Evolutionary conservation across 2,797 vertebrate genomes (phyloP), one percentile per base, ranked within the genome.

Genomic region (Ibycter americanus): DNA sequence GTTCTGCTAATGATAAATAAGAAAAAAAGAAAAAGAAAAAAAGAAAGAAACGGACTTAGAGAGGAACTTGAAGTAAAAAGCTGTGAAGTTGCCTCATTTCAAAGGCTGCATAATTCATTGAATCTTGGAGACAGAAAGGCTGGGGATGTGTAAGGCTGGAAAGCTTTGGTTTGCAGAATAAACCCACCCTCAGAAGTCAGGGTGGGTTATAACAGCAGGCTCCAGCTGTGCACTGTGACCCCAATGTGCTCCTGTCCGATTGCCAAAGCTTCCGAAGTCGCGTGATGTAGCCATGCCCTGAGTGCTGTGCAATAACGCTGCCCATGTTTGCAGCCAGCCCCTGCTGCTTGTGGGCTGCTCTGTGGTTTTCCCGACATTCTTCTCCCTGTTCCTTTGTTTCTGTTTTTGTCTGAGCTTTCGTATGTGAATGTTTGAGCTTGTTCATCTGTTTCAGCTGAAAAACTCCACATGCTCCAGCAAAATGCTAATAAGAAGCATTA

Each of bases 401-500:
- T 67, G 67, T 46, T 85, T 87, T 89, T 67, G 55, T 47, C 79
- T 74, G 79, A 87, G 95, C 79, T 71, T 87, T 81, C 3, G 3
- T 51, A 8, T 27, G 89, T 9, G 83, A 40, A 46, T 81, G 58
- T 84, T 92, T 87, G 70, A 79, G 70, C 70, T 92, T 91, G 91
- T 97, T 96, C 93, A 78, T 88, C 90, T 40, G 68, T 90, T 94
- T 90, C 90, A 71, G 93, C 85, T 68, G 93, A 89, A 95, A 92
- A 91, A 79, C 84, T 83, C 81, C 85, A 73, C 68, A 27, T 91
- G 82, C 93, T 78, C 85, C 85, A 71, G 68, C 85, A 91, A 96
- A 95, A 96, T 94, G 90, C 68, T 94, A 97, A 96, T 94, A 73
- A 73, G 93, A 36, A 95, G 87, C 91, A 95, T 96, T 96, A 94